Base-by-base conservation (phyloP, 2,113 vertebrate species). In the Melanostigma gelatinosum region DNA sequence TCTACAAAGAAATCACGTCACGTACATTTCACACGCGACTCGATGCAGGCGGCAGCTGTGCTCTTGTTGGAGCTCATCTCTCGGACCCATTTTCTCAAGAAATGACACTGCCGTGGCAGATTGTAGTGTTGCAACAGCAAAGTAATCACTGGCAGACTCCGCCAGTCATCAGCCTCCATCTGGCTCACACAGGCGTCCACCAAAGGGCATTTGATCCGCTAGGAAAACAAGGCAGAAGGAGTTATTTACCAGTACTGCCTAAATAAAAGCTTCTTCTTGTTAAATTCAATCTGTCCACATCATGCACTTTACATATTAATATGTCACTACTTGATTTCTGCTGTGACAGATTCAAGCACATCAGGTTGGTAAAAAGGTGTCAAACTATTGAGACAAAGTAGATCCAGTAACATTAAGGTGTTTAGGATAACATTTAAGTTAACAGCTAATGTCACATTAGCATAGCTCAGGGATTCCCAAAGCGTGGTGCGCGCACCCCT, bases 151-250 rank as follows among this genome's bases (percentile, higher is more conserved):
- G 32, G 13, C 52, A 22, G 20, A 62, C 27, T 57, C 42, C 50
- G 34, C 13, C 1, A 66, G 48, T 6, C n/a, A 44, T 92, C 83
- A 79, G 36, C 88, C 80, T 72, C 69, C 75, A 78, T 70, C 85
- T 52, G 75, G 68, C 10, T 50, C 75, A 40, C 2, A 7, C 29
- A 40, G 32, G 32, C 6, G 29, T 67, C 69, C 54, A 34, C 12
- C 68, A 29, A 44, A 42, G 1, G 20, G 15, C 2, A 15, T 0
- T 2, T 5, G 69, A n/a, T 32, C 66, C 4, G 1, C 74, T 67
- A n/a, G 4, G 16, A 34, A 16, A 7, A 58, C 18, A 32, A 20
- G 24, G 5, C n/a, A 18, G 12, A 20, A 8, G 9, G 6, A 4
- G 15, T 64, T 18, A 82, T 16, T 71, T 18, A 4, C 1, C 5